Conservation (phyloP, 2,888 invertebrate genomes). For the Anthoptus insignis region DNA sequence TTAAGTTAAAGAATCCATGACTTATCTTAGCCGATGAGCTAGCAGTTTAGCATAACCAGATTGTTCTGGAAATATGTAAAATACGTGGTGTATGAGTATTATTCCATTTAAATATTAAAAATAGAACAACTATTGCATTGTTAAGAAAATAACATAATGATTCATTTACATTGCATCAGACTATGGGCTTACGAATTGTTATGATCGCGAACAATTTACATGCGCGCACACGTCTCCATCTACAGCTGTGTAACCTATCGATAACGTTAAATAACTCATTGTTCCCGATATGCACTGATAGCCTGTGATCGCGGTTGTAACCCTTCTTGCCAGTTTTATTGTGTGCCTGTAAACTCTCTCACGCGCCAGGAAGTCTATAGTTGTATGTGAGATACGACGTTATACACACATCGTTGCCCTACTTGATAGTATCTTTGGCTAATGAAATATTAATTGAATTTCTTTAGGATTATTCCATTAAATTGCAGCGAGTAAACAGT, state of each 20-base stretch:
- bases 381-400: constrained; percentile 1
- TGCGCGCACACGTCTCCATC: constrained; percentile 46
- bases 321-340: constrained; percentile 54
- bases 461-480: background rate
- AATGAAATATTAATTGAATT: background rate
- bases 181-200: constrained; percentile 60
- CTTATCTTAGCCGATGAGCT: background rate
- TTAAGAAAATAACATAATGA: constrained; percentile 52
- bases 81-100: background rate
- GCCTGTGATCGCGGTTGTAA: constrained; percentile 48
- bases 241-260: constrained; percentile 76
- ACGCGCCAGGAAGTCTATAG: constrained; percentile 46
- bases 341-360: constrained; percentile 58
- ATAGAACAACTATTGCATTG: background rate
- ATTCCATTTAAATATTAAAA: background rate
- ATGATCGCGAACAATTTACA: constrained; percentile 55
- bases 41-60: no score
- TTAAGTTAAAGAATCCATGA: no score
- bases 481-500: background rate
- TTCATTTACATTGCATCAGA: constrained; percentile 61
- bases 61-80: background rate
- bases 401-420: constrained; percentile 5
- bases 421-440: background rate
- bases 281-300: constrained; percentile 52
- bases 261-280: constrained; percentile 73